Evolutionary conservation across 2,888 invertebrate genomes (phyloP), one percentile per base, ranked within the genome.

Genomic region (Galerucella pusilla): DNA sequence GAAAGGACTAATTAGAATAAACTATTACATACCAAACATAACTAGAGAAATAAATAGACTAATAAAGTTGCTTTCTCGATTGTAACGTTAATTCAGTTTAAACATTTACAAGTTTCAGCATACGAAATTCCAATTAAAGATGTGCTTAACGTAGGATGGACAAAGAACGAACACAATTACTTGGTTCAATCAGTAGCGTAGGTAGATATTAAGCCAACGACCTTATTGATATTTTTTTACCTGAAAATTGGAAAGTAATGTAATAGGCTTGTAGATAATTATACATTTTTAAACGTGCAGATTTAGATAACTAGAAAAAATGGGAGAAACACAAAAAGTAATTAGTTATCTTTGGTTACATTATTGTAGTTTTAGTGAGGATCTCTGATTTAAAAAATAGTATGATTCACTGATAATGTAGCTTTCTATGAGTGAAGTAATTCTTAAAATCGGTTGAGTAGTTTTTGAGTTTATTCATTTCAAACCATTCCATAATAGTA

Each of bases 31-130:
- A 45, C 64, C 64, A 20, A 65, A 65, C 64, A 65, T 20, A 20
- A 9, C 20, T 65, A 46, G 20, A 65, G 46, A 20, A 49, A 20
- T 45, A 65, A 65, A 45, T 61, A 16, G 57, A 35, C 28, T 61
- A 65, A 65, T 65, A 65, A 65, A 65, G 64, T 65, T 65, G 64
- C 64, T 46, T 46, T 42, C n/a, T n/a, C 12, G 46, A 65, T 65
- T 65, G 64, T 49, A 20, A 65, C 46, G 42, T 65, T 65, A 28
- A 46, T 16, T 46, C 16, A 11, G 35, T 61, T 42, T 16, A 45
- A 65, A 25, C 20, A 1, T 65, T 20, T 46, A 65, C 46, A 65
- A 20, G 64, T 20, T 65, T 20, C 2, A 46, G 46, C 16, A 65
- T 65, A 46, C 46, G 16, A 65, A 65, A 65, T 65, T 20, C 25